Conservation (phyloP, 1,140 invertebrate species). For the Euschistus heros region DNA sequence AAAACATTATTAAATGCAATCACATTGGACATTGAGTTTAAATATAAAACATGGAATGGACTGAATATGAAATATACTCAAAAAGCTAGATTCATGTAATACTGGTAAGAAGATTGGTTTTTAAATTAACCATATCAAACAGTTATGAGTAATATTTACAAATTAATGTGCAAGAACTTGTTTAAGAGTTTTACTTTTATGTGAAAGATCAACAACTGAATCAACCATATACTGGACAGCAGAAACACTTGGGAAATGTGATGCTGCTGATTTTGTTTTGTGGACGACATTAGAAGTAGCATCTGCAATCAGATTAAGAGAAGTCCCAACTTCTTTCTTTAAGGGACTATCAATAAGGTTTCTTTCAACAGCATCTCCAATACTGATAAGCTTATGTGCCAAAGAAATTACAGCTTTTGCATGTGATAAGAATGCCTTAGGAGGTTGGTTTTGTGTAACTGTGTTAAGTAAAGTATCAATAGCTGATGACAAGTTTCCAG, state of each 20-base stretch:
- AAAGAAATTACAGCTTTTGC: constrained; percentile 88
- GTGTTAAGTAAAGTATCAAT: constrained; percentile 85
- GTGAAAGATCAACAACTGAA: constrained; percentile 45
- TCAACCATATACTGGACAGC: constrained; percentile 91
- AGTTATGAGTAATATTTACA: neutral
- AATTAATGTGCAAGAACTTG: neutral
- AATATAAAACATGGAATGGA: no score
- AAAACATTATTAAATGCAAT: no score
- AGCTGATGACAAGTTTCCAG: constrained; percentile 56
- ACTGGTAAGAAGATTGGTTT: no score
- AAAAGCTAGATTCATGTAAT: no score
- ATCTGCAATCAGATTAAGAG: constrained; percentile 73
- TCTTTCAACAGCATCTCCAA: constrained; percentile 81
- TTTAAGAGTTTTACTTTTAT: constrained; percentile 3
- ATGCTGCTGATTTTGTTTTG: constrained; percentile 79
- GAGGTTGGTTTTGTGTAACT: constrained; percentile 84
- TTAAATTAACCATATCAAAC: no score
- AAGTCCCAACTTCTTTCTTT: constrained; percentile 58
- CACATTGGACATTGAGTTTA: no score
- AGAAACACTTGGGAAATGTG: constrained; percentile 78
- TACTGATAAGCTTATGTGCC: constrained; percentile 82
- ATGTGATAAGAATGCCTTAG: constrained; percentile 76
- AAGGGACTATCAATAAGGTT: constrained; percentile 61
- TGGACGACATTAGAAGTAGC: constrained; percentile 70
- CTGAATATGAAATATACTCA: no score